These are phyloP conservation scores for Tortricodes alternella DNA, from an alignment of 2,888 invertebrate species.

Conservation along the genomic window DNA sequence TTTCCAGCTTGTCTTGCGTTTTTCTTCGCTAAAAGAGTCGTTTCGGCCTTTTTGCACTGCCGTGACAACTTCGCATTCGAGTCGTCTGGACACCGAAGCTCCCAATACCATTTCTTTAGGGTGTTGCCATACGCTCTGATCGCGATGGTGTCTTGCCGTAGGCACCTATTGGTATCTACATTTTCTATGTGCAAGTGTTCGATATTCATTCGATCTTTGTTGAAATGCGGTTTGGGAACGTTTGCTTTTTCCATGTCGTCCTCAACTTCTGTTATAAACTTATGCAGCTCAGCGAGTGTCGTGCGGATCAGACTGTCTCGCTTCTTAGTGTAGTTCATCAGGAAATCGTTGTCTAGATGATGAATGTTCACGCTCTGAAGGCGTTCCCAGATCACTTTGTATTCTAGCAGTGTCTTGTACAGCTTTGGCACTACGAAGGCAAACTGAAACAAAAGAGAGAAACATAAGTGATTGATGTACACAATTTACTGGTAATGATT, in stretches of 20 bases:
- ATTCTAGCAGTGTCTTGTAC: slow-evolving; percentile 72
- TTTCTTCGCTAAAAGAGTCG: slow-evolving; percentile 46
- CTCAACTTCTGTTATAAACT: slow-evolving; percentile 81
- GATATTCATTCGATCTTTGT: slow-evolving; percentile 63
- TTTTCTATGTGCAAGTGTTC: slow-evolving; percentile 55
- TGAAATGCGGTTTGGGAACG: slow-evolving; percentile 58
- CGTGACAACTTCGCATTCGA: slow-evolving; percentile 41
- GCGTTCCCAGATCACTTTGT: slow-evolving; percentile 63
- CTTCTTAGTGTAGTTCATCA: slow-evolving; percentile 68
- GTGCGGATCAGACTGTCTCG: slow-evolving; percentile 64
- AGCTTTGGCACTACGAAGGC: slow-evolving; percentile 81
- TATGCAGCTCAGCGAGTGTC: slow-evolving; percentile 72
- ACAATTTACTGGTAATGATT: no score
- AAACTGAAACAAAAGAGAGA: slow-evolving; percentile 79
- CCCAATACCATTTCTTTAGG: slow-evolving; percentile 82
- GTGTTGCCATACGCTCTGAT: slow-evolving; percentile 82
- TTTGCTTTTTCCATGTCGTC: slow-evolving; percentile 67
- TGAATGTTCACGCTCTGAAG: slow-evolving; percentile 62
- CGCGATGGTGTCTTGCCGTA: slow-evolving; percentile 84
- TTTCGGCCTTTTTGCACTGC: slow-evolving; percentile 50
- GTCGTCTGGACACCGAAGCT: slow-evolving; percentile 67
- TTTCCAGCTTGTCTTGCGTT: slow-evolving; percentile 41
- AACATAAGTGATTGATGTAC: slow-evolving; percentile 34
- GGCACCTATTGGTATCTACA: slow-evolving; percentile 78
- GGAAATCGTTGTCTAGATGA: slow-evolving; percentile 63